phyloP scores from a whole-genome alignment of 2,888 invertebrate species.

The Leptinotarsa rubiginosa region DNA sequence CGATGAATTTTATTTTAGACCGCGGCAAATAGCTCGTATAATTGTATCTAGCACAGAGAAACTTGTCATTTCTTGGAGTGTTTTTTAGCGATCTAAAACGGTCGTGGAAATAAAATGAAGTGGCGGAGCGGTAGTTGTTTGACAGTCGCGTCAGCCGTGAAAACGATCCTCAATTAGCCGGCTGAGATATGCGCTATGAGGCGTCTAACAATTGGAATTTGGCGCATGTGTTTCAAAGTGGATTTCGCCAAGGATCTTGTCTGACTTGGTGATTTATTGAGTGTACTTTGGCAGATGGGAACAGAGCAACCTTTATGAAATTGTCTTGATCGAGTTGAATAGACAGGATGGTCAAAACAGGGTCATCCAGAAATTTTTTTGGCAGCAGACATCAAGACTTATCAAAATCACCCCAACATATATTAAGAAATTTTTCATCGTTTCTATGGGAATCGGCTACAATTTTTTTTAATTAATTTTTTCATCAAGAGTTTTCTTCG shows the following conservation, averaged over 20 bases:
- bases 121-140: constrained; percentile 60
- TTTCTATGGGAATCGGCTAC: no score
- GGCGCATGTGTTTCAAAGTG: constrained; percentile 3
- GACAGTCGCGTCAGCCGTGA: constrained; percentile 64
- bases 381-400: no score
- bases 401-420: no score
- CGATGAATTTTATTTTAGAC: constrained; percentile 56
- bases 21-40: constrained; percentile 60
- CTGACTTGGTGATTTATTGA: not conserved
- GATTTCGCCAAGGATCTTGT: not conserved
- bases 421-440: no score
- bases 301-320: no score
- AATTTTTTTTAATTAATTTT: no score
- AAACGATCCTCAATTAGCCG: constrained; percentile 65
- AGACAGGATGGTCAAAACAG: no score
- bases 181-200: constrained; percentile 61
- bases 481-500: no score
- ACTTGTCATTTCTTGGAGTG: constrained; percentile 49
- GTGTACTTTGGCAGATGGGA: not conserved
- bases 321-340: no score
- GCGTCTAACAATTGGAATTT: constrained; percentile 55
- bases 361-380: no score
- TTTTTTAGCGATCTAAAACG: constrained; percentile 52
- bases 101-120: constrained; percentile 58
- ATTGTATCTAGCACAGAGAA: constrained; percentile 52